Percentiles rank a stretch among this genome's conserved stretches.
Evolutionary conservation across 2,797 vertebrate species (phyloP).

Genomic region (Ceryle rudis): DNA sequence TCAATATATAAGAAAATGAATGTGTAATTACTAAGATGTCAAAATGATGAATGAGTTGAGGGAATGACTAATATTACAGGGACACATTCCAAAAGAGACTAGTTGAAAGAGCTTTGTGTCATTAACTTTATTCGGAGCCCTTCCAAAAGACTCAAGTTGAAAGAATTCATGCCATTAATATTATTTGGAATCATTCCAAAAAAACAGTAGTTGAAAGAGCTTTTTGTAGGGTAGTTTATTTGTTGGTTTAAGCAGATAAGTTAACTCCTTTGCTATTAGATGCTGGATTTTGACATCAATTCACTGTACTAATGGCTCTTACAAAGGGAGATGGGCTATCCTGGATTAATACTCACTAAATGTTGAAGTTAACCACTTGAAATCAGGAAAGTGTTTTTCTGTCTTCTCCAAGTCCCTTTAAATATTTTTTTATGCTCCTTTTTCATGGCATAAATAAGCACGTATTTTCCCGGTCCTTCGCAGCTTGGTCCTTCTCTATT

Average conservation of each 20-base stretch:
- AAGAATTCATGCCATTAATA: slow-evolving; percentile 33
- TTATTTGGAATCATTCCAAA: background rate
- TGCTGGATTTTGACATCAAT: background rate
- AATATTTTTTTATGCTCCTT: background rate
- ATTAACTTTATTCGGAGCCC: background rate
- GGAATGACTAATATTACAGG: background rate
- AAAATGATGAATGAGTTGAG: background rate
- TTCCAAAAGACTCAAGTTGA: slow-evolving; percentile 33
- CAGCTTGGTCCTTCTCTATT: background rate
- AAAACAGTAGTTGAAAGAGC: background rate
- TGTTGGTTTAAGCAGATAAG: background rate
- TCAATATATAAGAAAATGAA: slow-evolving; percentile 58
- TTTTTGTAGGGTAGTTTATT: slow-evolving; percentile 13
- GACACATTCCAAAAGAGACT: slow-evolving; percentile 6
- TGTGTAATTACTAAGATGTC: background rate
- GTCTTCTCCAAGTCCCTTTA: background rate
- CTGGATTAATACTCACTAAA: background rate
- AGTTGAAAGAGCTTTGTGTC: slow-evolving; percentile 46
- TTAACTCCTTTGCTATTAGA: background rate
- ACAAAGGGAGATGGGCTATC: background rate
- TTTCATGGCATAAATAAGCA: background rate
- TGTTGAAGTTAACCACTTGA: background rate
- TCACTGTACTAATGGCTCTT: background rate
- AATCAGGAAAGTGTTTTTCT: background rate
- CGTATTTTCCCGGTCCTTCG: background rate